phyloP scores from a whole-genome alignment of 2,113 vertebrate species.

The Osmerus eperlanus region DNA sequence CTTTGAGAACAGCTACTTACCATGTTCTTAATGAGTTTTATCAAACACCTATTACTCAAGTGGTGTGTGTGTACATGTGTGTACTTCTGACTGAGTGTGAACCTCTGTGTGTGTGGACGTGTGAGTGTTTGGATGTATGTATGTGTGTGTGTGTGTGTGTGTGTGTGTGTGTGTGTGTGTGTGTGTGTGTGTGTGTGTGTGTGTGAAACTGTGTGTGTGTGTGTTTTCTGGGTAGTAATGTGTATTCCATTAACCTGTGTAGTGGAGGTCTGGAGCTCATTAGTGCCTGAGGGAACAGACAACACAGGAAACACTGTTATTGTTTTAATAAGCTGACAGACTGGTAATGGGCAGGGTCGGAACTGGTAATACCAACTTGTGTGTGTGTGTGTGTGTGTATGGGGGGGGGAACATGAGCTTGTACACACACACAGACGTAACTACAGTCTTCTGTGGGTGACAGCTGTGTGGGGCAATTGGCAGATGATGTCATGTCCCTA shows the following conservation, averaged over 20 bases:
- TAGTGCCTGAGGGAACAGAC: conserved; percentile 82
- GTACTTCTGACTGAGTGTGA: too few relatives aligned
- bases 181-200: neutral
- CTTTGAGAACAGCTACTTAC: too few relatives aligned
- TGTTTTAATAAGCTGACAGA: conserved; percentile 82
- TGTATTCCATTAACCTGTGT: conserved; percentile 85
- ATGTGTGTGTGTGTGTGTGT: too few relatives aligned
- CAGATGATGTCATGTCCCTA: too few relatives aligned
- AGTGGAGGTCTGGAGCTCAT: conserved; percentile 84
- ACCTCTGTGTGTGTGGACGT: too few relatives aligned
- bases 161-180: conserved; percentile 5
- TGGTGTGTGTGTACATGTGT: too few relatives aligned
- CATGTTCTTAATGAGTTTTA: too few relatives aligned
- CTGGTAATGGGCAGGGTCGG: conserved; percentile 77
- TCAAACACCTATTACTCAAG: too few relatives aligned
- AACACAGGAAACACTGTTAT: conserved; percentile 78
- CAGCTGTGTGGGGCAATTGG: too few relatives aligned
- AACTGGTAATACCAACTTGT: conserved; percentile 59
- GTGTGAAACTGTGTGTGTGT: neutral
- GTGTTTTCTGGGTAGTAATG: conserved; percentile 61
- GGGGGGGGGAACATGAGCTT: neutral
- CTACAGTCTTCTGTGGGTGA: neutral
- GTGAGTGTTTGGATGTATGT: too few relatives aligned
- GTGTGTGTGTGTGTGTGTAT: too few relatives aligned
- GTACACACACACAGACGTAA: conserved; percentile 14